Conservation (phyloP, 2,113 vertebrate genomes). For the Cinclus mexicanus region DNA sequence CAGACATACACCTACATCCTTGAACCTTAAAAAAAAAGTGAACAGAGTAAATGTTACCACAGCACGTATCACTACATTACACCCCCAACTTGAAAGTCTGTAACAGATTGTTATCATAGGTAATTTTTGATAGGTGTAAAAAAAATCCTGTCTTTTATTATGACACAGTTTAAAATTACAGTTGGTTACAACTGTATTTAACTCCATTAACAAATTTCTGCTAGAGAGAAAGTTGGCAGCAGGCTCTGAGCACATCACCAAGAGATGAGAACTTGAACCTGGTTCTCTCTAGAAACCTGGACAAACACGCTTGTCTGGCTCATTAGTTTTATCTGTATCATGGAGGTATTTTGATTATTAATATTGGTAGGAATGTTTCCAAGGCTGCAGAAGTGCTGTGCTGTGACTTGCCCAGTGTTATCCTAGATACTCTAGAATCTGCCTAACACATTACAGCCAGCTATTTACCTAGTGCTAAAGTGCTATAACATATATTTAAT, state of each 20-base stretch:
- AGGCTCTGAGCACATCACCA: not conserved
- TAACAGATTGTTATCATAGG: accelerated
- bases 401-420: slow-evolving; percentile 15
- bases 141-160: not conserved
- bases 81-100: accelerated
- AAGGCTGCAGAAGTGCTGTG: not conserved
- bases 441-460: not conserved
- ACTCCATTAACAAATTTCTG: not conserved
- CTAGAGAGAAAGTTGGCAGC: not conserved
- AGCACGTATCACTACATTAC: accelerated
- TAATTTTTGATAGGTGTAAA: not conserved
- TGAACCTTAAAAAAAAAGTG: accelerated
- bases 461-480: not conserved
- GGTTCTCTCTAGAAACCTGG: not conserved
- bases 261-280: not conserved
- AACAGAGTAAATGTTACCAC: not conserved
- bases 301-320: slow-evolving; percentile 3
- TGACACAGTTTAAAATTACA: not conserved
- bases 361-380: slow-evolving; percentile 16
- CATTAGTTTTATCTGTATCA: slow-evolving; percentile 40
- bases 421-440: not conserved
- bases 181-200: not conserved
- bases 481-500: not conserved
- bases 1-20: not conserved
- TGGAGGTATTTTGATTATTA: slow-evolving; percentile 31